Percentiles rank a stretch among this genome's conserved stretches.
Conservation (phyloP, 2,888 invertebrate species). For the Cataglyphis livida region DNA sequence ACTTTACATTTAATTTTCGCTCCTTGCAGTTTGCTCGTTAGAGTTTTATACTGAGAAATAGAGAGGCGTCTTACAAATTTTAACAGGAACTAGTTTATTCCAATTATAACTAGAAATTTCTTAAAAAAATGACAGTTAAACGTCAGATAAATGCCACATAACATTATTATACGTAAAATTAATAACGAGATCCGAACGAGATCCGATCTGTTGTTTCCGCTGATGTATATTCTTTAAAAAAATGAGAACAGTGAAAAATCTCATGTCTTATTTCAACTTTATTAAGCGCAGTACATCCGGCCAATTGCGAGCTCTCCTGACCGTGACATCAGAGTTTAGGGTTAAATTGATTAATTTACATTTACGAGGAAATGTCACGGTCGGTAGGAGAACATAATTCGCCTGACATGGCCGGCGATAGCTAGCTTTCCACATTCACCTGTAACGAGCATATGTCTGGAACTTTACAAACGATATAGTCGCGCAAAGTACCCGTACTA, state of each 20-base stretch:
- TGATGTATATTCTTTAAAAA: neutral
- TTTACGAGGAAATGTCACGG: constrained; percentile 50
- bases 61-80: neutral
- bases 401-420: constrained; percentile 45
- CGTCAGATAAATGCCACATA: neutral
- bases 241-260: neutral
- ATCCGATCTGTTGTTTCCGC: neutral
- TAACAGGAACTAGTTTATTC: too few relatives aligned
- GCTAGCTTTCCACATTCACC: constrained; percentile 48
- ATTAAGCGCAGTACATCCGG: neutral
- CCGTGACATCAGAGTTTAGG: neutral
- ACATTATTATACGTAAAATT: neutral
- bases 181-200: neutral
- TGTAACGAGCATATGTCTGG: constrained; percentile 37
- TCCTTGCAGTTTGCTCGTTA: neutral
- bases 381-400: constrained; percentile 49
- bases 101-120: neutral
- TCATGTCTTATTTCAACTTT: neutral
- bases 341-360: constrained; percentile 63
- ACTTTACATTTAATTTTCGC: neutral
- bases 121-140: neutral
- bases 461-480: constrained; percentile 50
- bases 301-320: constrained; percentile 9
- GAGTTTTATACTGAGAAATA: neutral
- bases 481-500: constrained; percentile 28